Evolutionary conservation across 2,888 invertebrate species (phyloP).

Genomic region (Ormyrus nitidulus): DNA sequence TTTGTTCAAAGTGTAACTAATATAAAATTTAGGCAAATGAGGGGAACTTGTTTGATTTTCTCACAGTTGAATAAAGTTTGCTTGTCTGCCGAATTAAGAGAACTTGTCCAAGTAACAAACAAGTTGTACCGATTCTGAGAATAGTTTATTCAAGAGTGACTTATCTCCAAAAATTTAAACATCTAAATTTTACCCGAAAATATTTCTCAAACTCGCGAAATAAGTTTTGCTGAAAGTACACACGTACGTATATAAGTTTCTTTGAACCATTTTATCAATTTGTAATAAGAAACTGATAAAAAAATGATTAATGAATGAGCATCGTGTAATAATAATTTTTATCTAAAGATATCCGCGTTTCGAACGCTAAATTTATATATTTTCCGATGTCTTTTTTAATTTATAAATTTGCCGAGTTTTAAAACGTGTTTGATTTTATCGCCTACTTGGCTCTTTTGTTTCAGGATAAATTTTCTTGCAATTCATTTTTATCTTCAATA

Average conservation of each 20-base stretch:
- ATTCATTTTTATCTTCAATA: not conserved
- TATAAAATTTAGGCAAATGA: slow-evolving; percentile 55
- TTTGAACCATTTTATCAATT: too few species aligned
- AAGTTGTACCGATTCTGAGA: slow-evolving; percentile 21
- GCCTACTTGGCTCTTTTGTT: not conserved
- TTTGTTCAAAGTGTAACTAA: slow-evolving; percentile 49
- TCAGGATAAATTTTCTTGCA: not conserved
- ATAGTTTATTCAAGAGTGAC: slow-evolving; percentile 2
- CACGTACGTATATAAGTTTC: too few species aligned
- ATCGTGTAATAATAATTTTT: too few species aligned
- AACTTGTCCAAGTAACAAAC: slow-evolving; percentile 16
- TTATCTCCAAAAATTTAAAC: slow-evolving; percentile 11
- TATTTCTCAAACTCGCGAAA: not conserved
- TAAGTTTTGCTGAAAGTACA: too few species aligned
- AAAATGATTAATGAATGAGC: not conserved
- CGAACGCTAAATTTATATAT: too few species aligned
- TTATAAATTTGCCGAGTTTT: too few species aligned
- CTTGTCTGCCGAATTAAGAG: slow-evolving; percentile 13
- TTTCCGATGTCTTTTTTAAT: too few species aligned
- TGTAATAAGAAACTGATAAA: not conserved
- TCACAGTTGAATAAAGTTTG: slow-evolving; percentile 37
- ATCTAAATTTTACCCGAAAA: slow-evolving; percentile 34
- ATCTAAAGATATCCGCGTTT: too few species aligned
- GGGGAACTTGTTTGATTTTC: slow-evolving; percentile 9
- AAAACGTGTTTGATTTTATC: too few species aligned